Conservation (phyloP, 2,113 vertebrate species). For the Rhea americana region DNA sequence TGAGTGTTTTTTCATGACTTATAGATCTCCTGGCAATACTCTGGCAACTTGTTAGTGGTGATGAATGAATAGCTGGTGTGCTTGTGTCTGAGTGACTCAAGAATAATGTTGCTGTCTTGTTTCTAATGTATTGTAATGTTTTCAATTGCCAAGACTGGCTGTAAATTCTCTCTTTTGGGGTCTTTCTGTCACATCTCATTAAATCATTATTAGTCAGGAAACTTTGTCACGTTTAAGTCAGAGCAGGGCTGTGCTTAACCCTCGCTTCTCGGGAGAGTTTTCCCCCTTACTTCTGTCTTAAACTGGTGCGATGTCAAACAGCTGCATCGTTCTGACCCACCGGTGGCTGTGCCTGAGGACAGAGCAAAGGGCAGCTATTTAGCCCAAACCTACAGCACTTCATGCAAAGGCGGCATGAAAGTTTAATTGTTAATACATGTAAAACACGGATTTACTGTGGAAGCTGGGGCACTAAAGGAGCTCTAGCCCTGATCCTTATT, state of each 20-base stretch:
- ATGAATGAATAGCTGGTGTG: not conserved
- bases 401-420: not conserved
- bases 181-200: not conserved
- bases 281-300: too few relatives aligned
- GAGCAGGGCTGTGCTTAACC: not conserved
- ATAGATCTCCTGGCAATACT: not conserved
- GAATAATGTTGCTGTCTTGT: not conserved
- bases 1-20: not conserved
- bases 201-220: not conserved
- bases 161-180: not conserved
- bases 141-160: not conserved
- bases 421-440: not conserved
- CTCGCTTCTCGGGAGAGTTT: rapidly evolving
- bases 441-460: not conserved
- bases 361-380: not conserved
- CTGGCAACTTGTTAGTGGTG: rapidly evolving
- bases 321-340: not conserved
- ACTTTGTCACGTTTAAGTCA: rapidly evolving
- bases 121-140: rapidly evolving
- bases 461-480: rapidly evolving
- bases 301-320: too few relatives aligned
- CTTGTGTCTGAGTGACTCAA: rapidly evolving
- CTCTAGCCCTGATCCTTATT: not conserved
- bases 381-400: not conserved
- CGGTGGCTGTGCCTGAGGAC: rapidly evolving